These are phyloP conservation scores for Hozukius guyotensis DNA, from an alignment of 2,797 vertebrate species.

Conservation along the genomic window DNA sequence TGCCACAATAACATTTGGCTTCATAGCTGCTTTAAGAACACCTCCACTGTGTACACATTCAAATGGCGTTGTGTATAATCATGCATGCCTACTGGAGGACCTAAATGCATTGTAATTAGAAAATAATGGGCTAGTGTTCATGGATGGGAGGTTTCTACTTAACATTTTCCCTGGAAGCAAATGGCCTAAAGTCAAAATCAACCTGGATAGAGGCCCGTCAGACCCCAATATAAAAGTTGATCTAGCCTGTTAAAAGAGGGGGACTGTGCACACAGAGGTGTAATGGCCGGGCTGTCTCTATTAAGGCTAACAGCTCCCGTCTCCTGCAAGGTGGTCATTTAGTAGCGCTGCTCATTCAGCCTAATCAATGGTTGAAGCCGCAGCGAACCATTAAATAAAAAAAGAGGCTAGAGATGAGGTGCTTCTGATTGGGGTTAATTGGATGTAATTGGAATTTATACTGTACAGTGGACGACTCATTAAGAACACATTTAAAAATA, in stretches of 20 bases:
- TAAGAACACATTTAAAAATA: slow-evolving; percentile 87
- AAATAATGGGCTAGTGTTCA: slow-evolving; percentile 84
- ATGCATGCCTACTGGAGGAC: slow-evolving; percentile 71
- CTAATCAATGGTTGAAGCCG: slow-evolving; percentile 91
- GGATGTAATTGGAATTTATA: slow-evolving; percentile 98
- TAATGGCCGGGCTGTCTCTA: slow-evolving; percentile 83
- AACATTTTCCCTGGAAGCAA: slow-evolving; percentile 82
- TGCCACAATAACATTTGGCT: slow-evolving; percentile 38
- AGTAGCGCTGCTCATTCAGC: slow-evolving; percentile 94
- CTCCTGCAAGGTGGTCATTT: slow-evolving; percentile 90
- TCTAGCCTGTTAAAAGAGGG: slow-evolving; percentile 78
- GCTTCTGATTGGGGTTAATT: slow-evolving; percentile 99
- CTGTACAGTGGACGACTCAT: slow-evolving; percentile 90
- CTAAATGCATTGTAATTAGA: slow-evolving; percentile 83
- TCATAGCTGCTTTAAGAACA: slow-evolving; percentile 43
- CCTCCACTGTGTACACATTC: slow-evolving; percentile 73
- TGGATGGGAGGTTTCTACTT: slow-evolving; percentile 85
- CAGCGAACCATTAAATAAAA: slow-evolving; percentile 97
- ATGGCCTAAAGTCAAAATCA: slow-evolving; percentile 83
- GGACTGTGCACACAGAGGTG: slow-evolving; percentile 76
- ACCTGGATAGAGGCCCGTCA: slow-evolving; percentile 77
- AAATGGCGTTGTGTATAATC: slow-evolving; percentile 77
- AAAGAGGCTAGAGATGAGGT: slow-evolving; percentile 88
- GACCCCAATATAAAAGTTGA: slow-evolving; percentile 83
- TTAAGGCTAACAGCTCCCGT: slow-evolving; percentile 87